These are phyloP conservation scores for Hoplostethus mediterraneus DNA, from an alignment of 2,797 vertebrate species.

Conservation along the genomic window DNA sequence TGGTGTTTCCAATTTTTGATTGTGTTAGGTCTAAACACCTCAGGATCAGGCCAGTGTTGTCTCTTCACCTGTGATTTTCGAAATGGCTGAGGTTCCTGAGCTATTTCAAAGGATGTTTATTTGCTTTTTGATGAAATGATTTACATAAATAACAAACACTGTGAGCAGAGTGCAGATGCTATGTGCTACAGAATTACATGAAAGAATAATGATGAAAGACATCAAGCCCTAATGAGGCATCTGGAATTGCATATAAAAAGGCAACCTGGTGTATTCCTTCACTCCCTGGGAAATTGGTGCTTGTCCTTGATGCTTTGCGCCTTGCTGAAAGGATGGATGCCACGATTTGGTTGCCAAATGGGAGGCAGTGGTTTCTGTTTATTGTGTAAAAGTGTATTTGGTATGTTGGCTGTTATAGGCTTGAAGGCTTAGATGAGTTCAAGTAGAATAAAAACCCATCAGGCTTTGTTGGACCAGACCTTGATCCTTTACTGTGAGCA, in stretches of 20 bases:
- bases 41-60: conserved; percentile 29
- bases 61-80: conserved; percentile 58
- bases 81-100: conserved; percentile 30
- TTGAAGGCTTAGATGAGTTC: conserved; percentile 32
- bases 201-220: conserved; percentile 84
- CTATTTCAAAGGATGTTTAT: conserved; percentile 69
- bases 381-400: not conserved
- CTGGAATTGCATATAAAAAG: conserved; percentile 78
- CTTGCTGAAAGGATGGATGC: conserved; percentile 42
- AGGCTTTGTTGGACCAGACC: conserved; percentile 24
- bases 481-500: conserved; percentile 22
- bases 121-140: conserved; percentile 74
- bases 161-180: conserved; percentile 74
- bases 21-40: conserved; percentile 43
- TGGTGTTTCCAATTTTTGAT: conserved; percentile 52
- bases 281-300: conserved; percentile 59
- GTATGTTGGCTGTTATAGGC: conserved; percentile 32
- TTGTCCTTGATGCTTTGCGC: conserved; percentile 64
- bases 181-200: conserved; percentile 74
- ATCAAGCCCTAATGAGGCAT: conserved; percentile 80
- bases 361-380: conserved; percentile 13
- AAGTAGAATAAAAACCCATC: conserved; percentile 46
- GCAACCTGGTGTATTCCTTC: conserved; percentile 73
- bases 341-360: conserved; percentile 48
- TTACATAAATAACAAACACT: conserved; percentile 82